Evolutionary conservation across 2,113 vertebrate genomes (phyloP).

Genomic region (Anguilla japonica): DNA sequence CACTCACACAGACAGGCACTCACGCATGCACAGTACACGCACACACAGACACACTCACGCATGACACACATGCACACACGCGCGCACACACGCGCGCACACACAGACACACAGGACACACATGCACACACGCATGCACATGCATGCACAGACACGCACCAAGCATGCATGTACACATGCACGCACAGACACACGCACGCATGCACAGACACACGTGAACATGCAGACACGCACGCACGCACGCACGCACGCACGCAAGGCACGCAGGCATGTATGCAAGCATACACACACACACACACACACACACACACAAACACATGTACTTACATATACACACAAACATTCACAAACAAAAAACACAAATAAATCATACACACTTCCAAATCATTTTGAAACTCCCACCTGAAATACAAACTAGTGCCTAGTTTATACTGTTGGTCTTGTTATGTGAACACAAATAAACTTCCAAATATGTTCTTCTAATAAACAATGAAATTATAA

Average conservation of each 20-base stretch:
- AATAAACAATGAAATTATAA: constrained; percentile 33
- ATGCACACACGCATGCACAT: background rate
- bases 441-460: constrained; percentile 18
- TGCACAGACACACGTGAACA: too few relatives aligned
- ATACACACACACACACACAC: too few relatives aligned
- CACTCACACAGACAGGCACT: background rate
- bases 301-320: too few relatives aligned
- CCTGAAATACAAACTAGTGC: background rate
- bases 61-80: background rate
- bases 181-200: background rate
- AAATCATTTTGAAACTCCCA: background rate
- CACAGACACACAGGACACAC: background rate
- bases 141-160: background rate
- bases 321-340: background rate
- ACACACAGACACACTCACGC: too few relatives aligned
- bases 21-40: background rate
- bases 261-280: background rate
- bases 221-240: too few relatives aligned
- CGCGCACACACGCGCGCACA: background rate
- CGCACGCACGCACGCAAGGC: too few relatives aligned
- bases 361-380: background rate
- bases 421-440: background rate
- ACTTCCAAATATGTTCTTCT: background rate
- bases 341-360: background rate
- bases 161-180: background rate